Percentiles rank a stretch among this genome's conserved stretches.
phyloP scores from a whole-genome alignment of 2,113 vertebrate species.

The Laticauda laticaudata region DNA sequence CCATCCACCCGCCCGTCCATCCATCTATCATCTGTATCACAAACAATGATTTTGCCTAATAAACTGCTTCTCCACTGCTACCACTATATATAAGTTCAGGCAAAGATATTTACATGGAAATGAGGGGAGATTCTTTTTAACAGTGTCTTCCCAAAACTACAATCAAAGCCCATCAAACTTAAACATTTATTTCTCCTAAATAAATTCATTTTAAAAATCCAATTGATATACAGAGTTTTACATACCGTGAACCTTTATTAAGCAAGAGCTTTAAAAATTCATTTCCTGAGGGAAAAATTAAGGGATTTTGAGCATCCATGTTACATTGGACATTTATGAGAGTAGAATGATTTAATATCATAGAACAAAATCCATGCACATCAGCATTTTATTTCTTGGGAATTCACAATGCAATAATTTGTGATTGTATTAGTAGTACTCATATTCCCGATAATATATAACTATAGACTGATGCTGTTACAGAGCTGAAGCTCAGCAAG shows the following conservation, averaged over 20 bases:
- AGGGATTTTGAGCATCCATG: slow-evolving; percentile 23
- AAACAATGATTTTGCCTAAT: slow-evolving; percentile 44
- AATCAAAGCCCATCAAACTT: slow-evolving; percentile 42
- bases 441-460: neutral
- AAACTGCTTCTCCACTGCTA: slow-evolving; percentile 31
- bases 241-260: slow-evolving; percentile 7
- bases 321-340: fast-evolving
- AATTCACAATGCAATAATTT: neutral
- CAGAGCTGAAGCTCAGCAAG: neutral
- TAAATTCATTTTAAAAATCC: slow-evolving; percentile 56
- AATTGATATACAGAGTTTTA: slow-evolving; percentile 31
- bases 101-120: slow-evolving; percentile 65
- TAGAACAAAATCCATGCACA: neutral
- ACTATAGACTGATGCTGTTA: neutral
- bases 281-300: neutral
- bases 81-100: slow-evolving; percentile 32
- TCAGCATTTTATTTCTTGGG: neutral
- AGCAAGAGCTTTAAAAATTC: neutral
- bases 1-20: too few species aligned
- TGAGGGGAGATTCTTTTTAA: slow-evolving; percentile 28
- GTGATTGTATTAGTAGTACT: neutral
- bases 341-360: neutral
- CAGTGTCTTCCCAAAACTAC: slow-evolving; percentile 39
- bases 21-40: neutral
- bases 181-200: slow-evolving; percentile 37